Evolutionary conservation across 2,113 vertebrate species (phyloP), one percentile per base, ranked within the genome.

Genomic region (Chloroceryle aenea): DNA sequence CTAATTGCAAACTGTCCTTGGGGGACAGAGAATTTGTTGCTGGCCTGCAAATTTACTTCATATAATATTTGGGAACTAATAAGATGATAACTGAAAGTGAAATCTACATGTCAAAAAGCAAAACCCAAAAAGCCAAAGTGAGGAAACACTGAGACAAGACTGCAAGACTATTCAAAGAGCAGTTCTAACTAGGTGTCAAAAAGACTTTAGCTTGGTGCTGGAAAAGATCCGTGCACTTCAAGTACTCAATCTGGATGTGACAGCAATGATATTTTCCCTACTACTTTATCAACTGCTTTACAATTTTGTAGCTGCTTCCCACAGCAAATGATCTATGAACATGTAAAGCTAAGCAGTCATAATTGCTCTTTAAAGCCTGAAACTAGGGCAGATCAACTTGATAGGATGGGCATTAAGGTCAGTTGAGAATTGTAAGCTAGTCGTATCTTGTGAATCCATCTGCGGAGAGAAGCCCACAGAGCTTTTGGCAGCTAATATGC

Each of bases 341-440:
- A 13, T 22, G 8, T 23, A 81, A 67, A 81, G 23, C 30, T 79
- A 74, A 92, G 45, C 21, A 32, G 42, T 47, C 56, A 71, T 59
- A 91, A 87, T 55, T 90, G 69, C 55, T 77, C 32, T 89, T 89
- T 81, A 82, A 62, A 68, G 34, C 50, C 36, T 80, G 34, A 94
- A 96, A 82, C 34, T 64, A 85, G 69, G 45, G 58, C 50, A 92
- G 77, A 87, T 88, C 90, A 90, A 74, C 62, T 85, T 90, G 88
- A 88, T 55, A 91, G 74, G 23, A 53, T 18, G 25, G 47, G 34
- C 55, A 77, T 61, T 71, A 82, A 89, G 40, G 64, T 80, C 40
- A 90, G 47, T 77, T 1, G 32, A 80, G 58, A 76, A 69, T 25
- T 75, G 4, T 50, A 68, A 92, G 74, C 78, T 86, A 78, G 71